These are phyloP conservation scores for Drosophila imparisetae DNA, from an alignment of 2,888 invertebrate genomes.

Conservation along the genomic window DNA sequence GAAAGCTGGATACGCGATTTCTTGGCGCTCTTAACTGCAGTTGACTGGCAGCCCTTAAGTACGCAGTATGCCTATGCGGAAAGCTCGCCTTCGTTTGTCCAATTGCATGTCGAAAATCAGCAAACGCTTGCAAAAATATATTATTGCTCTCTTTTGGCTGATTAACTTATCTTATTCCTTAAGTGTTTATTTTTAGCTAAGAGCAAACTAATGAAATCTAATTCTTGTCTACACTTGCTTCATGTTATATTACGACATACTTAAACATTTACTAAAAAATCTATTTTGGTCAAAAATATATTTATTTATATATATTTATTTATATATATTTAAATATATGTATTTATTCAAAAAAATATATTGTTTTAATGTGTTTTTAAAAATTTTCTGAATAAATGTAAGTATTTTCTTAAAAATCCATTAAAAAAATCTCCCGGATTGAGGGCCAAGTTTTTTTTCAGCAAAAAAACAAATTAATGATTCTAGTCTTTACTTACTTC, in stretches of 20 bases:
- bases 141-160: constrained; percentile 26
- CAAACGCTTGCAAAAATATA: constrained; percentile 15
- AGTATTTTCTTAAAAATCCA: background rate
- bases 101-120: background rate
- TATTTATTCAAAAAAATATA: background rate
- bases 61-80: background rate
- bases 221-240: background rate
- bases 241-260: background rate
- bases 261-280: no score
- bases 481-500: background rate
- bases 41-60: background rate
- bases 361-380: background rate
- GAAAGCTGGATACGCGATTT: constrained; percentile 39
- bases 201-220: background rate
- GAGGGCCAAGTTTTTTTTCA: background rate
- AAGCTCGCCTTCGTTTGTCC: background rate
- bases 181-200: background rate
- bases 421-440: background rate
- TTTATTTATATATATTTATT: background rate
- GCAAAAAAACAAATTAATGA: background rate
- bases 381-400: background rate
- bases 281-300: background rate
- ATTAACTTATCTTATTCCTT: background rate
- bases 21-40: constrained; percentile 29
- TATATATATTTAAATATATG: background rate